Percentiles rank a stretch among this genome's conserved stretches.
phyloP scores from a whole-genome alignment of 2,113 vertebrate genomes.

The Uria aalge region DNA sequence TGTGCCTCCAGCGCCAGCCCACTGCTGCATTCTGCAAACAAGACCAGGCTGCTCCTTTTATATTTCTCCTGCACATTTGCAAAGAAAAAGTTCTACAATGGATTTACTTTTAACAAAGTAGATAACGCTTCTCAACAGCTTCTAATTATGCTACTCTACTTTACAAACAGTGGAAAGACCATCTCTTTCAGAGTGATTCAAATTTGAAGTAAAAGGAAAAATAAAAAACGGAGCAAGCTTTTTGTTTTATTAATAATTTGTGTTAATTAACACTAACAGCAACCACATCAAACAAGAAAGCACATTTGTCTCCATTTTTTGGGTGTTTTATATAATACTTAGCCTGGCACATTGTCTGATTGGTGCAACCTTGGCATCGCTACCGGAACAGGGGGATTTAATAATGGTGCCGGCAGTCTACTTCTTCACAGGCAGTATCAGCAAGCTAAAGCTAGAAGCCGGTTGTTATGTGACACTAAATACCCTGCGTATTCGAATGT shows the following conservation, averaged over 20 bases:
- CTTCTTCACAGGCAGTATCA: not conserved
- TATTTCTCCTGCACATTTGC: not conserved
- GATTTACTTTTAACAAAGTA: not conserved
- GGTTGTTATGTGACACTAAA: not conserved
- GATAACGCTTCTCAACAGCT: not conserved
- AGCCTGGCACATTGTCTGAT: not conserved
- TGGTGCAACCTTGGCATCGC: not conserved
- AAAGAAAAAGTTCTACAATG: not conserved
- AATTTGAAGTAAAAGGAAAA: not conserved
- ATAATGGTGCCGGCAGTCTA: not conserved
- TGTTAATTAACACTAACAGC: not conserved
- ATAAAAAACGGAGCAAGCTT: not conserved
- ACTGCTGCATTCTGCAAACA: not conserved
- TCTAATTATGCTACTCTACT: not conserved
- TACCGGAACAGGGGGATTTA: not conserved
- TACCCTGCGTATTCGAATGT: not conserved
- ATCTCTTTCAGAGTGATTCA: not conserved
- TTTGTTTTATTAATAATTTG: not conserved
- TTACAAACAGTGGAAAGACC: not conserved
- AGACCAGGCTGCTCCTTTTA: not conserved
- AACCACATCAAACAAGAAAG: not conserved
- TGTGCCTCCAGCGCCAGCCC: not conserved
- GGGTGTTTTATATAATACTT: not conserved
- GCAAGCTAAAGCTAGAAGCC: not conserved
- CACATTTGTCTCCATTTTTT: not conserved